Evolutionary conservation across 2,797 vertebrate genomes (phyloP), one percentile per base, ranked within the genome.

Genomic region (Chanos chanos): DNA sequence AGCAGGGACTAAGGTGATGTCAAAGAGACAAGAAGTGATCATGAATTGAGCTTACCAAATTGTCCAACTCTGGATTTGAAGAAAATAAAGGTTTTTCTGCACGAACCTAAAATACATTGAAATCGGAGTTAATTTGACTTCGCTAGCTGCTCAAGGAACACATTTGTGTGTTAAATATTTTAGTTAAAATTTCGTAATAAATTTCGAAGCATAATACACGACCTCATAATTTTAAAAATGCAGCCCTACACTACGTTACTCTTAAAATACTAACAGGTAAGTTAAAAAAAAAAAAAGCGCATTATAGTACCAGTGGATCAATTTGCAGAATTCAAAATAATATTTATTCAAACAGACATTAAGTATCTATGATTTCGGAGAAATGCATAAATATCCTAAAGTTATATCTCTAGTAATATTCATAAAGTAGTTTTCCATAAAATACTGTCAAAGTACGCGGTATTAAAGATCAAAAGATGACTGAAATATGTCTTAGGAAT

Each of bases 81-180:
- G 96, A 99, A 88, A 99, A 99, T 88, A 99, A 93, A 85, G 96
- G 96, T 85, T 99, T 99, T 91, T 99, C 96, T 61, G 96, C 96
- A 66, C 96, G 94, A 78, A 98, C 94, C 96, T 99, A 83, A 77
- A 91, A 71, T 83, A 77, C 69, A 86, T 50, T 49, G 80, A 73
- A 80, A 55, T 19, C 68, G 60, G 61, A 66, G 73, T 85, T 79
- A 85, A 80, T 75, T 77, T 64, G 49, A 54, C 15, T 52, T 55
- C 36, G 72, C 22, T 13, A 34, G 12, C 21, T 1, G 43, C 18
- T 40, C 44, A 16, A 19, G 10, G 15, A 41, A n/a, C n/a, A n/a
- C n/a, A n/a, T n/a, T n/a, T n/a, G n/a, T n/a, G n/a, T n/a, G n/a
- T n/a, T n/a, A n/a, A n/a, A n/a, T n/a, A n/a, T n/a, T n/a, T n/a